phyloP scores from a whole-genome alignment of 2,797 vertebrate species.

The Xiphorhynchus erythropygius region DNA sequence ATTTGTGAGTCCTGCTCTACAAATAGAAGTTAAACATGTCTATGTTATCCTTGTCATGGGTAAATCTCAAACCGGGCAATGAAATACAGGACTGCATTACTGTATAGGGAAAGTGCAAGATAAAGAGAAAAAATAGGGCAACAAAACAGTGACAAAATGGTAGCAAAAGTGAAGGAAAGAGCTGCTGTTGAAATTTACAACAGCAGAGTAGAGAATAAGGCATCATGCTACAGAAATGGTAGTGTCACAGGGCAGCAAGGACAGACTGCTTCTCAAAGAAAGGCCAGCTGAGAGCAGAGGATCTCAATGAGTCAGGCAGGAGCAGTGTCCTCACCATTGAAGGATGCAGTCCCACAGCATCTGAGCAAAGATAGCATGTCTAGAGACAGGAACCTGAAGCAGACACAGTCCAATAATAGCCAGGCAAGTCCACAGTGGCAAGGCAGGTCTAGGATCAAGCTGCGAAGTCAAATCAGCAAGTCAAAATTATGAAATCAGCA shows the following conservation, averaged over 20 bases:
- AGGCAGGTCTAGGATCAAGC: not conserved
- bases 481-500: not conserved
- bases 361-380: not conserved
- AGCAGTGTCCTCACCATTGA: not conserved
- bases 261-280: not conserved
- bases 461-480: not conserved
- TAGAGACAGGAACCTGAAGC: not conserved
- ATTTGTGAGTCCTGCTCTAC: not conserved
- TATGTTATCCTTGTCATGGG: not conserved
- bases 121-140: not conserved
- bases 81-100: not conserved
- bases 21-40: not conserved
- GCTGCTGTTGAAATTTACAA: not conserved
- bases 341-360: not conserved
- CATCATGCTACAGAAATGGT: not conserved
- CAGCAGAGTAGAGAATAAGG: not conserved
- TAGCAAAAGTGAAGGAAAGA: not conserved
- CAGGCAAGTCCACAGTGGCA: not conserved
- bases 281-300: not conserved
- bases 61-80: not conserved
- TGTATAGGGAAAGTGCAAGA: not conserved
- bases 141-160: not conserved
- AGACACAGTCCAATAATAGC: not conserved
- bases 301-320: not conserved
- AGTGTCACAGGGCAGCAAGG: not conserved